A percentile compares a stretch with the other conserved stretches of the same genome.
These are phyloP conservation scores for Ceyx erithaca DNA, from an alignment of 2,797 vertebrate genomes.

Conservation along the genomic window DNA sequence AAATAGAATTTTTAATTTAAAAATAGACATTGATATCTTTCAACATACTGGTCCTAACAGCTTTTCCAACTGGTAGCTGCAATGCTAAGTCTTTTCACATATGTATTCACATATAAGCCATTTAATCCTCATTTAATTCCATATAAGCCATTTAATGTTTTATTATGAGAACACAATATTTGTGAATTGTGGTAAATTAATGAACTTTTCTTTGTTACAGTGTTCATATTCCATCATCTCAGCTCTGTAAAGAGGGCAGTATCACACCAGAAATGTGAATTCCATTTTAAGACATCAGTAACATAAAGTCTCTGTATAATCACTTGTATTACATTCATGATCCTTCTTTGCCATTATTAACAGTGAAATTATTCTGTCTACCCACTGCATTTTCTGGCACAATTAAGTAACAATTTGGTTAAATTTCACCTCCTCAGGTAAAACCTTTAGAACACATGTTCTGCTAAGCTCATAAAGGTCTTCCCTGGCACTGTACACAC, in stretches of 20 bases:
- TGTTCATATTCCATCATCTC: background rate
- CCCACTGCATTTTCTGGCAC: background rate
- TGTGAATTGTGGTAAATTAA: background rate
- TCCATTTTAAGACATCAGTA: slow-evolving; percentile 51
- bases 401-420: background rate
- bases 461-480: background rate
- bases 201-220: background rate
- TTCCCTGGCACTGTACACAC: background rate
- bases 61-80: slow-evolving; percentile 46
- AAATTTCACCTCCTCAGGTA: slow-evolving; percentile 21
- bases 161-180: background rate
- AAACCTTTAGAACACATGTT: background rate
- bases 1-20: slow-evolving; percentile 44
- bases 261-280: slow-evolving; percentile 49
- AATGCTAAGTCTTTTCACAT: slow-evolving; percentile 51
- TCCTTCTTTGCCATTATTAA: slow-evolving; percentile 16
- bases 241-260: slow-evolving; percentile 30
- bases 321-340: slow-evolving; percentile 21
- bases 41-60: slow-evolving; percentile 48
- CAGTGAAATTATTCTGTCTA: slow-evolving; percentile 40
- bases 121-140: background rate
- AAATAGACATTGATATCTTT: slow-evolving; percentile 64
- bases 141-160: background rate
- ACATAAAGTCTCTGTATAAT: slow-evolving; percentile 23
- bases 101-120: slow-evolving; percentile 1